phyloP scores from a whole-genome alignment of 2,888 invertebrate species.

The Caenorhabditis sp. region DNA sequence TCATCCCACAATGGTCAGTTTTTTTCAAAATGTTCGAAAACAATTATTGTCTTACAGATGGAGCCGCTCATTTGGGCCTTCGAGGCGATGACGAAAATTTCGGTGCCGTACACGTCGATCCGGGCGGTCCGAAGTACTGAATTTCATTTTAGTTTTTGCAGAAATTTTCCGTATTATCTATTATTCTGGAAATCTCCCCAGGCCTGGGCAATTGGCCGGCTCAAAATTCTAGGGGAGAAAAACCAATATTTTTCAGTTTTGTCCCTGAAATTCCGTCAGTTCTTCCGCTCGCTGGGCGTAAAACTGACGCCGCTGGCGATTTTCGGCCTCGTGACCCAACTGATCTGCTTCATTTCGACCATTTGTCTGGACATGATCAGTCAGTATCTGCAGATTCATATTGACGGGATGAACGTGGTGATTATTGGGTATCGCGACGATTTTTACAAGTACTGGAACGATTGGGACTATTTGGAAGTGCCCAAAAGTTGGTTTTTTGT shows the following conservation, averaged over 20 bases:
- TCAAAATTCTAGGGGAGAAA: background rate
- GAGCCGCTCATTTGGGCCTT: background rate
- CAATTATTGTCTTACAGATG: no score
- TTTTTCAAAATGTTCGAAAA: background rate
- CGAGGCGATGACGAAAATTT: background rate
- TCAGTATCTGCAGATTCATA: background rate
- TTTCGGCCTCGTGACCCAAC: background rate
- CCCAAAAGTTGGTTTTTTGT: no score
- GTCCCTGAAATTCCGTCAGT: background rate
- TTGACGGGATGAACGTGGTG: background rate
- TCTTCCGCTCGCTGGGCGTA: background rate
- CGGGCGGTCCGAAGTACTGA: no score
- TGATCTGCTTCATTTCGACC: background rate
- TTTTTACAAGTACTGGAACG: no score
- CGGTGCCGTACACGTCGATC: no score
- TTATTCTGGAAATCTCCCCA: no score
- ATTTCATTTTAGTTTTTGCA: no score
- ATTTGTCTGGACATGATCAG: constrained; percentile 4
- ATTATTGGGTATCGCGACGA: no score
- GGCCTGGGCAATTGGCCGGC: no score
- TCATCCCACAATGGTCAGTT: background rate
- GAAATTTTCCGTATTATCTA: no score
- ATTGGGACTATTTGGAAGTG: no score
- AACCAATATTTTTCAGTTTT: background rate
- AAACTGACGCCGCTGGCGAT: background rate